Base-by-base conservation (phyloP, 2,113 vertebrate species). In the Pungitius pungitius region DNA sequence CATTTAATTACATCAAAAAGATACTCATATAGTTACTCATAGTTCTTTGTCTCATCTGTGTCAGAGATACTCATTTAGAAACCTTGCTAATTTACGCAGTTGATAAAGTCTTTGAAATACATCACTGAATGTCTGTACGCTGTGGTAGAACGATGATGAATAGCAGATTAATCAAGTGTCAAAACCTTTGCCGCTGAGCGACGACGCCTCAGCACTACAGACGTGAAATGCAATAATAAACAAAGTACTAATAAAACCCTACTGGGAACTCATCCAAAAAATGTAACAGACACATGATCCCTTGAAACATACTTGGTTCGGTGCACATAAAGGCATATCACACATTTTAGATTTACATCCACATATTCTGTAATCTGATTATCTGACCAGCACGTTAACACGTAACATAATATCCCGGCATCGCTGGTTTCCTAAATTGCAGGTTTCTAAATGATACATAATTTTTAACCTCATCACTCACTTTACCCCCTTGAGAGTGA, bases 371-470 rank as follows among this genome's bases (percentile, higher is more conserved):
- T 40, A 69, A 35, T 52, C 70, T 59, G 26, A 57, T 64, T 81
- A 78, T 39, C 69, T 81, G 74, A 85, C 20, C 37, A 67, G 20
- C 54, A 43, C 60, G 58, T 67, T 51, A 37, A 60, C 39, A 77
- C 35, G 4, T 68, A 30, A 47, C 22, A 11, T 0, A 49, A 62
- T 45, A 68, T 58, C 62, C n/a, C 15, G 0, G 35, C 12, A 55
- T 51, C 1, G 4, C 60, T 52, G 33, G 13, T 35, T 57, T 22
- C 55, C 12, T 37, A 3, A 3, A 6, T 49, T 20, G 17, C 13
- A n/a, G 59, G n/a, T n/a, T 58, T 43, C n/a, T 39, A n/a, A 27
- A 22, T 35, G 26, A 24, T 49, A n/a, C n/a, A 63, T 33, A 39
- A 5, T 12, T 22, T 40, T 30, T 13, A 15, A 27, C 30, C 10